Conservation (phyloP, 1,140 invertebrate species). For the Drosophila insularis region DNA sequence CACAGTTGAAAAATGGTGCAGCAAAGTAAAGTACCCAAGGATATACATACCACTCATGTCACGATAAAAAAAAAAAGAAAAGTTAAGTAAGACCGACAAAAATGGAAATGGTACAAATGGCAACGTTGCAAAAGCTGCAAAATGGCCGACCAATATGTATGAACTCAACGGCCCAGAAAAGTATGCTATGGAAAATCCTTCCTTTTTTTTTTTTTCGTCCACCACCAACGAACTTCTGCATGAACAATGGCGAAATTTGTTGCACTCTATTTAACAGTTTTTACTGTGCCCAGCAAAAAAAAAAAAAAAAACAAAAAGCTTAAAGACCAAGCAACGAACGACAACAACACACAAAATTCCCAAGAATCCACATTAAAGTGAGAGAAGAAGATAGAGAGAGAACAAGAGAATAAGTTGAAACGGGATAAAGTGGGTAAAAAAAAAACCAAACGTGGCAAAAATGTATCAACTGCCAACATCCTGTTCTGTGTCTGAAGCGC, state of each 20-base stretch:
- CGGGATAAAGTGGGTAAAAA: constrained; percentile 25
- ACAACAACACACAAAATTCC: constrained; percentile 6
- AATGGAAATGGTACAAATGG: constrained; percentile 30
- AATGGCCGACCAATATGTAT: constrained; percentile 24
- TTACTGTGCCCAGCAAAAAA: constrained; percentile 28
- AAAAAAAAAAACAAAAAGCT: not conserved
- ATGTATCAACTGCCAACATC: constrained; percentile 38
- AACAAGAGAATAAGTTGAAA: not conserved
- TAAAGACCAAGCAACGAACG: constrained; percentile 4
- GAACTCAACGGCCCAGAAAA: constrained; percentile 37
- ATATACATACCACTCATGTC: constrained; percentile 18
- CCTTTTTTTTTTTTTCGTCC: constrained; percentile 20
- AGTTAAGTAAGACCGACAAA: constrained; percentile 23
- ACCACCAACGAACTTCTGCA: constrained; percentile 28
- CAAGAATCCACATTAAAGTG: constrained; percentile 5
- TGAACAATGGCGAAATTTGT: constrained; percentile 29
- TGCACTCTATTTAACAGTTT: constrained; percentile 36
- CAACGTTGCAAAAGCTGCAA: constrained; percentile 33
- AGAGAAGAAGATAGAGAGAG: not conserved
- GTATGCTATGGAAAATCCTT: constrained; percentile 47
- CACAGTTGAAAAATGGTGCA: constrained; percentile 53
- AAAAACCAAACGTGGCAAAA: constrained; percentile 11
- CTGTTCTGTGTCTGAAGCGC: constrained; percentile 9
- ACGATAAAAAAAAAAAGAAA: constrained; percentile 12
- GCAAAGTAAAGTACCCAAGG: constrained; percentile 49